Base-by-base conservation (phyloP, 2,888 invertebrate genomes). In the Sisyra terminalis region DNA sequence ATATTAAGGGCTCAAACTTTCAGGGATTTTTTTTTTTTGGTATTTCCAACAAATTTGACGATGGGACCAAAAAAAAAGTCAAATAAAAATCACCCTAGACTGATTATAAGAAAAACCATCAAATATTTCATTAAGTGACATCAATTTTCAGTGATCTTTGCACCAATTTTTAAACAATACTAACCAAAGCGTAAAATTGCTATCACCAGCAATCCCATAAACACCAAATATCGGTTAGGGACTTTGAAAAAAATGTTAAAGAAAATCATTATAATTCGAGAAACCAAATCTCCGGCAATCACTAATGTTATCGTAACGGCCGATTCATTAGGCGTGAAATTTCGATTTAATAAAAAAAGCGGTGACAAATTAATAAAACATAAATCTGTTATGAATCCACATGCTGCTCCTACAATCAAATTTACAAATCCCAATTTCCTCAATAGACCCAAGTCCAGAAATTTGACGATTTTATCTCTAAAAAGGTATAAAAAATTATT, bases 351-450 rank as follows among this genome's bases (percentile, higher is more conserved):
- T 45, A 79, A 61, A 46, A 78, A 61, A 50, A 81, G 53, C 1
- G 84, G 82, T 46, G 82, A 70, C 40, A 84, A 54, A 1, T 77
- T 74, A 49, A 76, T 70, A 55, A 84, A 84, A 0, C 75, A 75
- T 32, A 75, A 66, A 55, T 84, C 83, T 5, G 79, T 71, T 44
- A 76, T 75, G 46, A 78, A 68, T 3, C 75, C 72, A 44, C 82
- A 66, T 1, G 79, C 70, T 54, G 78, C 67, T 31, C 83, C 84
- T 24, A 80, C 55, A 40, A 75, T 71, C 45, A 82, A 76, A 53
- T 80, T 83, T 7, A 80, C 68, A 50, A 75, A 79, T 18, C 72
- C 64, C n/a, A 67, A 64, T 49, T 78, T 71, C 53, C 75, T 76
- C 7, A 80, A 55, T 8, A 80, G 58, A 1, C 67, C 67, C 45